phyloP scores from a whole-genome alignment of 2,888 invertebrate genomes.

The Lepas anatifera region DNA sequence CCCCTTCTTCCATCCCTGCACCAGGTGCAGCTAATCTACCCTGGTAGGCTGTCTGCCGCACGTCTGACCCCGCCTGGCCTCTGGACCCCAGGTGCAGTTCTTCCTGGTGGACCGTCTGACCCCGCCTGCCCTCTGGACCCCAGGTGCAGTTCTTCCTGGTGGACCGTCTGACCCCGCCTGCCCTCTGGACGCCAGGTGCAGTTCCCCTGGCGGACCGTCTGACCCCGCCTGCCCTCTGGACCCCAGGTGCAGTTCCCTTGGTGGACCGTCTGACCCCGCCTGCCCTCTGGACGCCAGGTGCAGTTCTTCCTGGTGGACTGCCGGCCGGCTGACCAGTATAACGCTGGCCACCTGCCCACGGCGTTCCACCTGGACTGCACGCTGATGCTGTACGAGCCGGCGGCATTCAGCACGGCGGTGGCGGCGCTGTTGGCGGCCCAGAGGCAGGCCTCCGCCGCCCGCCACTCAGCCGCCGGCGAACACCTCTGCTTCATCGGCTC shows the following conservation, averaged over 20 bases:
- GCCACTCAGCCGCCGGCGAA: constrained; percentile 35
- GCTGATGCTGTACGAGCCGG: constrained; percentile 48
- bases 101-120: constrained; percentile 87
- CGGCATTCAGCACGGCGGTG: constrained; percentile 40
- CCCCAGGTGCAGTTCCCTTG: constrained; percentile 47
- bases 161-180: constrained; percentile 39
- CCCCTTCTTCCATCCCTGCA: not conserved
- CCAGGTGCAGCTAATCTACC: constrained; percentile 53
- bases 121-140: constrained; percentile 34
- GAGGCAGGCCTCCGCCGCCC: constrained; percentile 31
- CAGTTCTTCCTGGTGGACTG: constrained; percentile 94
- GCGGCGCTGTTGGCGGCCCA: constrained; percentile 35
- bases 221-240: not conserved
- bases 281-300: constrained; percentile 17
- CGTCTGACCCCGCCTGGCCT: constrained; percentile 47
- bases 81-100: constrained; percentile 48
- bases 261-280: not conserved
- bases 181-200: no score
- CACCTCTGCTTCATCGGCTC: constrained; percentile 44
- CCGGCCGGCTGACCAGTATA: constrained; percentile 91
- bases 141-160: constrained; percentile 27
- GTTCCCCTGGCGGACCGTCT: not conserved
- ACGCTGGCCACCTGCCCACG: constrained; percentile 89
- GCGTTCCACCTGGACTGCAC: constrained; percentile 97
- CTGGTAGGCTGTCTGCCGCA: constrained; percentile 60